Conservation (phyloP, 1,140 invertebrate genomes). For the Drosophila leontia region DNA sequence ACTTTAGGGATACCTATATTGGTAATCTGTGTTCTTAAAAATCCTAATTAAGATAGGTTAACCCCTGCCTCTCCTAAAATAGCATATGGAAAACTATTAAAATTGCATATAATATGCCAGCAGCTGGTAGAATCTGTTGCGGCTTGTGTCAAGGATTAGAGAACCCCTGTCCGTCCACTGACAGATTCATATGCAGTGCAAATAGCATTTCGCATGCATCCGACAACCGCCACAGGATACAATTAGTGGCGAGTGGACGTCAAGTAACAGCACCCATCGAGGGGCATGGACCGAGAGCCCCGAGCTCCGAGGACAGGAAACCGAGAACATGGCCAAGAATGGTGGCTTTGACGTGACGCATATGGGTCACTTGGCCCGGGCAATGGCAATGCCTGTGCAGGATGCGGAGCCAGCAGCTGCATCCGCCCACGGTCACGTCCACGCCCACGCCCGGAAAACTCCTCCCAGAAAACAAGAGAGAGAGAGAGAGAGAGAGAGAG, state of each 20-base stretch:
- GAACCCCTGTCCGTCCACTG: neutral
- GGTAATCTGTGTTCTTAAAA: neutral
- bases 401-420: constrained; percentile 20
- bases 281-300: neutral
- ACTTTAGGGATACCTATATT: neutral
- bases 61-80: neutral
- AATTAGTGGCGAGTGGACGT: constrained; percentile 65
- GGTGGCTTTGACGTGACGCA: constrained; percentile 35
- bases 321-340: constrained; percentile 39
- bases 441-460: constrained; percentile 12
- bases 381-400: constrained; percentile 45
- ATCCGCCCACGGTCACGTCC: constrained; percentile 4
- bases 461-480: neutral
- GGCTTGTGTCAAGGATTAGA: constrained; percentile 22
- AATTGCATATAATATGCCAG: constrained; percentile 13
- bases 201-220: constrained; percentile 41
- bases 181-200: constrained; percentile 23
- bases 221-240: constrained; percentile 48
- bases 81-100: neutral
- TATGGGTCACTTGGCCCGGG: constrained; percentile 49
- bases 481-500: neutral
- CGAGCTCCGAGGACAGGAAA: constrained; percentile 10
- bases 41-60: neutral
- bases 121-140: constrained; percentile 37
- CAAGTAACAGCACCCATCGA: constrained; percentile 33